A percentile compares a stretch with the other conserved stretches of the same genome.
Evolutionary conservation across 2,797 vertebrate species (phyloP).

Genomic region (Halcyon leucocephala): DNA sequence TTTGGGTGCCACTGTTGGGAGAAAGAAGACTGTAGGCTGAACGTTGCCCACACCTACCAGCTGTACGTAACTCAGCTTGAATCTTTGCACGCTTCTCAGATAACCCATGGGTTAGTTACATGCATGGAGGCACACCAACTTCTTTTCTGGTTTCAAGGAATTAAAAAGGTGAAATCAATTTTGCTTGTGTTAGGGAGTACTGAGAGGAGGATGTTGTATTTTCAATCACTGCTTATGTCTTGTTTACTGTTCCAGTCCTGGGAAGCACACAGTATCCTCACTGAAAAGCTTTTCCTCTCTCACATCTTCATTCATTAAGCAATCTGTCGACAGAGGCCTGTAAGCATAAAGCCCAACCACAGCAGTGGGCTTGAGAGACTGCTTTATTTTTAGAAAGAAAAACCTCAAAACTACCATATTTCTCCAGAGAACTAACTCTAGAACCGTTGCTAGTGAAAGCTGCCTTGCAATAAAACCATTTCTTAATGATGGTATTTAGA

Average conservation of each 20-base stretch:
- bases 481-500: background rate
- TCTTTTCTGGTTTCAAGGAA: background rate
- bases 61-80: background rate
- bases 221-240: background rate
- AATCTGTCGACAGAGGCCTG: constrained; percentile 7
- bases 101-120: background rate
- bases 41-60: background rate
- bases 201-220: background rate
- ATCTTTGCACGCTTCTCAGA: fast-evolving
- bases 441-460: constrained; percentile 2
- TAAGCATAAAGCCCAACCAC: background rate
- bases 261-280: background rate
- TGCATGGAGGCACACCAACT: background rate
- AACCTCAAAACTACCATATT: background rate
- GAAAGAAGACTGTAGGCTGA: background rate
- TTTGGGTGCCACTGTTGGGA: background rate
- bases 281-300: constrained; percentile 8
- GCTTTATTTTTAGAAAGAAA: constrained; percentile 38
- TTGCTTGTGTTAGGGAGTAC: background rate
- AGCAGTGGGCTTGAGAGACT: background rate
- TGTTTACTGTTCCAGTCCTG: constrained; percentile 5
- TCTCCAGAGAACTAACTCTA: background rate
- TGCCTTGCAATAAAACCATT: background rate
- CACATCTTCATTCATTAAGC: constrained; percentile 53
- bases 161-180: background rate